Base-by-base conservation (phyloP, 2,113 vertebrate species). In the Smithornis capensis region DNA sequence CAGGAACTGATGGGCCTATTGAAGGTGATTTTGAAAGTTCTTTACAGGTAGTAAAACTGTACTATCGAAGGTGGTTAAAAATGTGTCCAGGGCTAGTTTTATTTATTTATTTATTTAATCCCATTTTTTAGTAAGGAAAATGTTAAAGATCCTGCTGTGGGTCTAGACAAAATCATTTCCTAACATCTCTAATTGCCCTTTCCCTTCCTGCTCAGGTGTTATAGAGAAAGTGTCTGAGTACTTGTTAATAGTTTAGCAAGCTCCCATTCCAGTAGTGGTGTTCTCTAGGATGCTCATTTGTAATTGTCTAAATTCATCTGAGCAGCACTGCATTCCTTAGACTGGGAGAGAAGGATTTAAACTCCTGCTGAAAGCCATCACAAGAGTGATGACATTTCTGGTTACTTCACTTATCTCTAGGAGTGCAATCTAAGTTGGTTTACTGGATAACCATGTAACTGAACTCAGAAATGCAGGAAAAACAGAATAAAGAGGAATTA, bases 331-430 rank as follows among this genome's bases (percentile, higher is more conserved):
- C 16, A 21, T 92, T 94, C 88, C 75, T 83, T 80, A 70, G 83
- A 50, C 55, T 3, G 6, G 49, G 62, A 92, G 57, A 76, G 88
- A 85, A 95, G 83, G 57, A 80, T 90, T 86, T 90, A 94, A 93
- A 86, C 50, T 81, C 59, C 87, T 88, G 82, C 78, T 95, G 85
- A 94, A 94, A 93, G 49, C 53, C 45, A 42, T 73, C 50, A 53
- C 16, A 28, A 69, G 28, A 65, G 42, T 57, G 88, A 73, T 95
- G 92, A 80, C 68, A 76, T 80, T 94, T 90, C 67, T 77, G 35
- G 50, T 86, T 86, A 47, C 80, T 93, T 90, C 9, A 4, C 33
- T 28, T 86, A 31, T 80, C 63, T 85, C 47, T 59, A 55, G 37
- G 68, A 86, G 35, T 52, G n/a, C 68, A 64, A 19, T 85, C 53